Evolutionary conservation across 2,113 vertebrate genomes (phyloP).

Genomic region (Harpagus bidentatus): DNA sequence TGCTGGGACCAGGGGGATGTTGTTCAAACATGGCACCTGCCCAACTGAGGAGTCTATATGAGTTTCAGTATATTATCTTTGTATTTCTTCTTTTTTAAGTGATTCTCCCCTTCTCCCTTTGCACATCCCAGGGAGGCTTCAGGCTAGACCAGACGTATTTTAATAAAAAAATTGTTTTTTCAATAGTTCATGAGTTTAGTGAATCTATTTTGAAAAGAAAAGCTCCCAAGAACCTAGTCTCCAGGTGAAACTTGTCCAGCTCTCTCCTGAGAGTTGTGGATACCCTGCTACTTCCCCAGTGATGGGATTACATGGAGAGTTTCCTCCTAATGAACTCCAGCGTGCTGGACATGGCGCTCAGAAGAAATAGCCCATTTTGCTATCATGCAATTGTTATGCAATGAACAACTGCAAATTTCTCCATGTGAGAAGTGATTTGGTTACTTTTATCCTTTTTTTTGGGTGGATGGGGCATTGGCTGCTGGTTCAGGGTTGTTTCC

Average conservation of each 20-base stretch:
- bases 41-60: no score
- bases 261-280: background rate
- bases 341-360: fast-evolving
- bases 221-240: background rate
- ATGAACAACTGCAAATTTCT: background rate
- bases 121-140: background rate
- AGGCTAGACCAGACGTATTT: background rate
- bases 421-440: fast-evolving
- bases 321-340: background rate
- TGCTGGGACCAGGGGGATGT: background rate
- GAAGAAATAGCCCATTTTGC: background rate
- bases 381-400: background rate
- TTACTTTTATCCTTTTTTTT: background rate
- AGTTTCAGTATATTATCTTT: background rate
- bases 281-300: background rate
- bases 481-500: background rate
- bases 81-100: background rate
- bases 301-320: background rate
- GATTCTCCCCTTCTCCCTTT: background rate
- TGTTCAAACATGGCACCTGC: fast-evolving
- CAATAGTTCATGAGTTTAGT: background rate
- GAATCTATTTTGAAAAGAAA: background rate
- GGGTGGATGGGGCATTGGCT: background rate
- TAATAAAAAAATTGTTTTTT: background rate
- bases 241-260: fast-evolving